These are phyloP conservation scores for Nannoperca australis DNA, from an alignment of 2,797 vertebrate species.

Conservation along the genomic window DNA sequence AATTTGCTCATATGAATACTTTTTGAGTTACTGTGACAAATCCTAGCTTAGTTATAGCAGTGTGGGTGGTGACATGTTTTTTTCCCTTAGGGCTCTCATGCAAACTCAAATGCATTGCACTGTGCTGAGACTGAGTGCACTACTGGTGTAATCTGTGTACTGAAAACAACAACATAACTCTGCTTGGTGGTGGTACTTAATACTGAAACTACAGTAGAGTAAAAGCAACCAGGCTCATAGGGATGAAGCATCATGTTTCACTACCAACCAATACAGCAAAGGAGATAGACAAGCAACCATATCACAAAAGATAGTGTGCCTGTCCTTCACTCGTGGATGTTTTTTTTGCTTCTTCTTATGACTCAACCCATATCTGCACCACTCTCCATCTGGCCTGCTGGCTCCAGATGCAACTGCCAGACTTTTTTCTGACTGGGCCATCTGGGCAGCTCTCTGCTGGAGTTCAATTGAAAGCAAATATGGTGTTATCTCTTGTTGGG, in stretches of 20 bases:
- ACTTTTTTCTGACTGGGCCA: constrained; percentile 79
- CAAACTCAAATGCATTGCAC: constrained; percentile 15
- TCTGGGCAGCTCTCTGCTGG: constrained; percentile 75
- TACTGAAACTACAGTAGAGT: not conserved
- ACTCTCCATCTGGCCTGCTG: constrained; percentile 84
- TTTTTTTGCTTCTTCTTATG: constrained; percentile 52
- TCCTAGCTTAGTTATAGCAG: constrained; percentile 1
- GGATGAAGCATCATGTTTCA: constrained; percentile 5
- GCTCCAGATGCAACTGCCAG: constrained; percentile 82
- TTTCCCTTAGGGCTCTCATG: not conserved
- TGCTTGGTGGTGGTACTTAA: not conserved
- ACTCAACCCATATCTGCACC: constrained; percentile 71
- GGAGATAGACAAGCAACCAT: constrained; percentile 27
- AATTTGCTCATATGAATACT: not conserved
- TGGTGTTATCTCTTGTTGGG: constrained; percentile 73
- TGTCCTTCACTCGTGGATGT: constrained; percentile 56
- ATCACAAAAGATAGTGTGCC: constrained; percentile 47
- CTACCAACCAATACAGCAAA: constrained; percentile 34
- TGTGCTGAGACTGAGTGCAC: not conserved
- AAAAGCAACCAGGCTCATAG: not conserved
- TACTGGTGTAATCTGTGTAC: not conserved
- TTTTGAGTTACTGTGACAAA: constrained; percentile 21
- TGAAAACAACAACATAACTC: not conserved
- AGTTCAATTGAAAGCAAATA: constrained; percentile 76
- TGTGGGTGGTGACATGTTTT: constrained; percentile 12